Evolutionary conservation across 2,888 invertebrate genomes (phyloP).

Genomic region (Leptinotarsa haldemani): DNA sequence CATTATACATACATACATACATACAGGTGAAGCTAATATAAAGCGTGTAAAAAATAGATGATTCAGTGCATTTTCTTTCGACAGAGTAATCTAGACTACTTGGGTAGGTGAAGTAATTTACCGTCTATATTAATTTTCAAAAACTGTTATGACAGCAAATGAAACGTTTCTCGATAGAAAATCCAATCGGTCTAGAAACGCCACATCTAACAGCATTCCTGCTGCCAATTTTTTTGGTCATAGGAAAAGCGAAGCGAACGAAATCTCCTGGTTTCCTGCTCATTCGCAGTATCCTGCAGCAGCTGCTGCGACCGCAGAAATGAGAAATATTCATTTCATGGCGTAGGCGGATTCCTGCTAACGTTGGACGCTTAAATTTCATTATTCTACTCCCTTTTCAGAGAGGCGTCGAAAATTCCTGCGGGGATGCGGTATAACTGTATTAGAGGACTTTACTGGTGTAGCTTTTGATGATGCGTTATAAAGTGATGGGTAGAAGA

Average conservation of each 20-base stretch:
- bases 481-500: background rate
- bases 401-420: background rate
- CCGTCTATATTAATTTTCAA: too few relatives aligned
- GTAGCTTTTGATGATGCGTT: background rate
- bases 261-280: slow-evolving; percentile 6
- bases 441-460: slow-evolving; percentile 1
- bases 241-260: background rate
- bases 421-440: background rate
- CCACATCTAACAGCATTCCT: background rate
- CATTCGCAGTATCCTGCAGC: background rate
- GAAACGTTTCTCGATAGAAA: too few relatives aligned
- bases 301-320: background rate
- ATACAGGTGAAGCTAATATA: too few relatives aligned
- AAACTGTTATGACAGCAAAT: too few relatives aligned
- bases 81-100: too few relatives aligned
- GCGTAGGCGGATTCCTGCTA: background rate
- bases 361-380: background rate
- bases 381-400: background rate
- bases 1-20: too few relatives aligned
- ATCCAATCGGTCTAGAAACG: background rate
- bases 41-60: too few relatives aligned
- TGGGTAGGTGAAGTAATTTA: too few relatives aligned
- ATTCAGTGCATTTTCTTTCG: too few relatives aligned
- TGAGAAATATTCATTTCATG: background rate
- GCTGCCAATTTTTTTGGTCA: background rate